Evolutionary conservation across 2,888 invertebrate genomes (phyloP), one percentile per base, ranked within the genome.

Genomic region (Cerceris rybyensis): DNA sequence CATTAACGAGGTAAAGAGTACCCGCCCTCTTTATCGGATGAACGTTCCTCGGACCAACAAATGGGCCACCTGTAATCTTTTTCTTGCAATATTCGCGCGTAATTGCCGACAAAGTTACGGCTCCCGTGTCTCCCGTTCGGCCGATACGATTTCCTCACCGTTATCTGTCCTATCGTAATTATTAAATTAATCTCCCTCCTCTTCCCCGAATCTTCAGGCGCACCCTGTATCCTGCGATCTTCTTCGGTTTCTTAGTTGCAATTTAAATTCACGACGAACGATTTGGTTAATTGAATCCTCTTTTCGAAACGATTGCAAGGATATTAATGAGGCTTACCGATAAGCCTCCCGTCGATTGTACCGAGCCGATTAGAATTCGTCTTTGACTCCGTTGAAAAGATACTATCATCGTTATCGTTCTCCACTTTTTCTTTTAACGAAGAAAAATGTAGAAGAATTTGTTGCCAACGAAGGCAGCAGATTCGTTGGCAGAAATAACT

Each of bases 21-120:
- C 74, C 69, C 85, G 82, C 80, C 86, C 79, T 82, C 68, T 82
- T 86, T 85, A 84, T 85, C 78, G 71, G 28, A 64, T 54, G 54
- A 72, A 49, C 39, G 49, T 42, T 65, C 60, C 58, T 58, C 68
- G 43, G 63, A 9, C 70, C 67, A 67, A 80, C 67, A 70, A 83
- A 83, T 78, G 74, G 78, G 75, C 83, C 83, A 80, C 76, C 80
- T 81, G 81, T 77, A 78, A 28, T 58, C 55, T 73, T 61, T 74
- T 81, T 78, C 70, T 70, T 67, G 72, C 61, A 72, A 81, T 70
- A 71, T 75, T 75, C 59, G 42, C 59, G 58, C 59, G 78, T 76
- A 75, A 81, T 84, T 75, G 73, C 74, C 70, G 57, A 60, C 76
- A 73, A 67, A 80, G 61, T 65, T 70, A 75, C 50, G 46, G 49